These are phyloP conservation scores for Lutraria rhynchaena DNA, from an alignment of 1,140 invertebrate species.

Conservation along the genomic window DNA sequence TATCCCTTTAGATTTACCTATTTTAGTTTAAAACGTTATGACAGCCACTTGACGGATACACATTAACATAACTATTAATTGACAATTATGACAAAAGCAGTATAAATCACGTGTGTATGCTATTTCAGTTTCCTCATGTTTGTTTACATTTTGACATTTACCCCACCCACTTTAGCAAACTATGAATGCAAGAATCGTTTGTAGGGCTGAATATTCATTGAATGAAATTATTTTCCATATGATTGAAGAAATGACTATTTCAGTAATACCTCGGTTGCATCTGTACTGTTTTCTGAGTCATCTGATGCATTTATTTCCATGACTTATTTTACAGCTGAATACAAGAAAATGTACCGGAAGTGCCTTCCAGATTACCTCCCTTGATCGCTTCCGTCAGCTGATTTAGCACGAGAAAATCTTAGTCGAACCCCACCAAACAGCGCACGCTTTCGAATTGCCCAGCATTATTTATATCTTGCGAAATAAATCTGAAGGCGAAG, in stretches of 20 bases:
- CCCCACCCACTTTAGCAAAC: constrained; percentile 18
- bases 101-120: no score
- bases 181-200: no score
- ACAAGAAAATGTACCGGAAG: constrained; percentile 12
- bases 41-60: no score
- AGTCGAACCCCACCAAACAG: no score
- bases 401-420: constrained; percentile 18
- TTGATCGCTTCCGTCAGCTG: background rate
- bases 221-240: background rate
- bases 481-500: no score
- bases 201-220: background rate
- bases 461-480: no score
- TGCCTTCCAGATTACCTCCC: background rate
- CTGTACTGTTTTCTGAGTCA: background rate
- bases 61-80: no score
- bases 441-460: no score
- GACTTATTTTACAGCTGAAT: background rate
- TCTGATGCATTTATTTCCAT: constrained; percentile 20
- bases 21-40: no score
- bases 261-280: constrained; percentile 1
- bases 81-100: no score
- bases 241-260: background rate
- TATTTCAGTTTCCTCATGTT: background rate
- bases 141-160: constrained; percentile 21
- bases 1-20: no score